phyloP scores from a whole-genome alignment of 2,888 invertebrate species.

The Agrochola litura region DNA sequence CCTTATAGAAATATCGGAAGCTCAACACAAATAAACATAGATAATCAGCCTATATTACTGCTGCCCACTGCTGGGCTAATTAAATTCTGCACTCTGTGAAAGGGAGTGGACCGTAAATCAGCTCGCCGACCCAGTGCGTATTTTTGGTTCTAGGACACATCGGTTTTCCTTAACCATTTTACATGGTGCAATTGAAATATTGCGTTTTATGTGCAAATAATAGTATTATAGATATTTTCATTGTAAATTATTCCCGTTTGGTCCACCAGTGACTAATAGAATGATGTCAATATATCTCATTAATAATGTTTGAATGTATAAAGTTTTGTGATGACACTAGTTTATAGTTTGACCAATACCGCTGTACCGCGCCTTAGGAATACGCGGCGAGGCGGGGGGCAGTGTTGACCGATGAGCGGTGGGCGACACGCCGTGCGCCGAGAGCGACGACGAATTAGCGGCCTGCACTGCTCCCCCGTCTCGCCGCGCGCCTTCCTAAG shows the following conservation, averaged over 20 bases:
- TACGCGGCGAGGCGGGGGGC: too few relatives aligned
- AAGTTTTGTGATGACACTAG: constrained; percentile 43
- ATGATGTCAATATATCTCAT: constrained; percentile 49
- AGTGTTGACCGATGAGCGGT: too few relatives aligned
- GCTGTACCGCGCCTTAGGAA: too few relatives aligned
- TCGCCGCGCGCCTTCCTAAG: too few relatives aligned
- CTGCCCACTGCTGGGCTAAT: neutral
- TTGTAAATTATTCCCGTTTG: constrained; percentile 55
- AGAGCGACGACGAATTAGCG: too few relatives aligned
- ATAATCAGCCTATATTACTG: neutral
- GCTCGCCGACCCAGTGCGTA: neutral
- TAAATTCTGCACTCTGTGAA: neutral
- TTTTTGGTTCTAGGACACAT: too few relatives aligned
- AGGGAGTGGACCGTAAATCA: neutral
- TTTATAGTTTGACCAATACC: too few relatives aligned
- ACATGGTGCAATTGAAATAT: neutral
- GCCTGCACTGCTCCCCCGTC: too few relatives aligned
- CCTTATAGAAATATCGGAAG: too few relatives aligned
- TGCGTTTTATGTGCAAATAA: constrained; percentile 11
- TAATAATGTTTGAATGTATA: constrained; percentile 57
- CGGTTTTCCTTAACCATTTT: neutral
- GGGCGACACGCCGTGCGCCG: too few relatives aligned
- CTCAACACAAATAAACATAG: neutral
- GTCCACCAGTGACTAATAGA: constrained; percentile 60
- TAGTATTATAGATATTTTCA: constrained; percentile 2